phyloP scores from a whole-genome alignment of 2,797 vertebrate genomes.

The Acanthurus leucopareius region DNA sequence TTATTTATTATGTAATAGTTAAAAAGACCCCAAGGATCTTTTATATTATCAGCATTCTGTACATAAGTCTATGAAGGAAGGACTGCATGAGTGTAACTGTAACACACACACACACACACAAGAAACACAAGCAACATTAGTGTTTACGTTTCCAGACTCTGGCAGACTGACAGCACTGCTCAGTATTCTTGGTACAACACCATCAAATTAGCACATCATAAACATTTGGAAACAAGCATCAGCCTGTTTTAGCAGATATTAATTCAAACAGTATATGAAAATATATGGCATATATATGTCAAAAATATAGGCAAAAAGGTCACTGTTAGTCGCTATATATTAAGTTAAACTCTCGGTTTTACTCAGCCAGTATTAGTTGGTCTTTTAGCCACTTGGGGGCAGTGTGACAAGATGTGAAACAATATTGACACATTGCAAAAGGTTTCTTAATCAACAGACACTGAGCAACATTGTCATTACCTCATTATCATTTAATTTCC shows the following conservation, averaged over 20 bases:
- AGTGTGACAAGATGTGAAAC: neutral
- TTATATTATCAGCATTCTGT: constrained; percentile 55
- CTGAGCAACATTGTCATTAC: neutral
- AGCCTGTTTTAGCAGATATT: no score
- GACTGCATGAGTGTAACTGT: constrained; percentile 16
- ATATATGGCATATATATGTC: no score
- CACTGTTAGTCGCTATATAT: neutral
- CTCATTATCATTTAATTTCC: neutral
- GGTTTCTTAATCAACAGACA: neutral
- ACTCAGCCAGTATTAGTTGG: neutral
- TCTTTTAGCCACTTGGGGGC: neutral
- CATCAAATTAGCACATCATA: constrained; percentile 25
- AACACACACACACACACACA: neutral
- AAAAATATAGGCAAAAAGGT: neutral
- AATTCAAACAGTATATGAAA: no score
- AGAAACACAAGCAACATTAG: constrained; percentile 10
- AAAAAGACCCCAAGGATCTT: constrained; percentile 62
- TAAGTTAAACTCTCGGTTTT: neutral
- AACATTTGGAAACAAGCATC: constrained; percentile 18
- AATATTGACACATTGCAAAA: neutral
- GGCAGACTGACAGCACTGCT: constrained; percentile 16
- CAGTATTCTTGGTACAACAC: constrained; percentile 25
- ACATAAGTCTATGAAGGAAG: constrained; percentile 34
- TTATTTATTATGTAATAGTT: constrained; percentile 61
- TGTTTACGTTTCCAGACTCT: constrained; percentile 26